Percentiles rank a stretch among this genome's conserved stretches.
Conservation (phyloP, 1,140 invertebrate genomes). For the Hetaerina americana region DNA sequence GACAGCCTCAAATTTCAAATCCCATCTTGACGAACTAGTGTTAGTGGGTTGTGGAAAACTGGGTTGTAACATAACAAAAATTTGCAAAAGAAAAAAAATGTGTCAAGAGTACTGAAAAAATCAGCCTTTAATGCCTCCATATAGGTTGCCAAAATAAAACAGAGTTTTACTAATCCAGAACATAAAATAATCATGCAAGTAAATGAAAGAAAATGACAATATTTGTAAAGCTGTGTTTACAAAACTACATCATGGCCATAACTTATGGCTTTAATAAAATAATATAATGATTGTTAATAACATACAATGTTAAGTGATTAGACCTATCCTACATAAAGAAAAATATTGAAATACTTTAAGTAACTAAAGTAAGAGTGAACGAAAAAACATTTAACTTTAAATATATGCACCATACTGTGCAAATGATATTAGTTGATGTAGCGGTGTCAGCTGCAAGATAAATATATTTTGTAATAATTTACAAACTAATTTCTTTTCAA, state of each 20-base stretch:
- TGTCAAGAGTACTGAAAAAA: background rate
- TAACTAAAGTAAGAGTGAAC: background rate
- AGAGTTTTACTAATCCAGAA: background rate
- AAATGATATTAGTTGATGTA: background rate
- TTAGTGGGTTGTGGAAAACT: background rate
- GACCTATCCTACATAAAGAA: background rate
- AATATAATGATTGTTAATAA: background rate
- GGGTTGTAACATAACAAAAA: background rate
- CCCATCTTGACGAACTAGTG: background rate
- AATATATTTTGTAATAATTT: background rate
- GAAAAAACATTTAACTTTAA: background rate
- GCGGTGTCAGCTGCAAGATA: constrained; percentile 3
- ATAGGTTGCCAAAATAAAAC: background rate
- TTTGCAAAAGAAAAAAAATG: background rate
- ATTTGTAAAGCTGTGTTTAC: background rate
- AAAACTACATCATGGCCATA: background rate
- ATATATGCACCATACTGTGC: background rate
- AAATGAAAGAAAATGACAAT: background rate
- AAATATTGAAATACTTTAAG: constrained; percentile 2
- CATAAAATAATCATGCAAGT: background rate
- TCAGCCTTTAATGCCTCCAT: background rate
- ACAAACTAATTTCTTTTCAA: constrained; percentile 1
- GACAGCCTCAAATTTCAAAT: background rate
- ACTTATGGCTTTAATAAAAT: constrained; percentile 4
- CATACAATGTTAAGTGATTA: constrained; percentile 4